phyloP scores from a whole-genome alignment of 1,140 invertebrate species.

The Listronotus oregonensis region DNA sequence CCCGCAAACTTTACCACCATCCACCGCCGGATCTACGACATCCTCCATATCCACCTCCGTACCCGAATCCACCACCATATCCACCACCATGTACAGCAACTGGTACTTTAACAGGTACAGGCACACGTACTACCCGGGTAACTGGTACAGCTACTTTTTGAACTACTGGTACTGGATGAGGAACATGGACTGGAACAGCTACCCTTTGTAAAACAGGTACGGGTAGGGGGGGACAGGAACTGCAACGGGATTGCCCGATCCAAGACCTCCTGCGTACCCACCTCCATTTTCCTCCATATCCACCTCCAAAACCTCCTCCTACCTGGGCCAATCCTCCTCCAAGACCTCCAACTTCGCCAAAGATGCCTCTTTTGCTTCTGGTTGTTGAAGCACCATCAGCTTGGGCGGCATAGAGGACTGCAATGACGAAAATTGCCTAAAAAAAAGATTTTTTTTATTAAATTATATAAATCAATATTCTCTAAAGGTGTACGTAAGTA shows the following conservation, averaged over 20 bases:
- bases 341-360: background rate
- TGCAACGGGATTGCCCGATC: background rate
- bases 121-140: constrained; percentile 9
- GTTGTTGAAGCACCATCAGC: background rate
- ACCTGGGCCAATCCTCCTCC: background rate
- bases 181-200: constrained; percentile 22
- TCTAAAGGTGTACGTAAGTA: no score
- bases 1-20: background rate
- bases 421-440: no score
- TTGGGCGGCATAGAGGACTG: no score
- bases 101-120: constrained; percentile 3
- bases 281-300: background rate
- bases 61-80: constrained; percentile 10
- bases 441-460: no score
- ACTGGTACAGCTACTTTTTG: background rate
- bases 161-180: constrained; percentile 14
- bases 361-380: no score
- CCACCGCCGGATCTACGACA: constrained; percentile 13
- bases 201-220: constrained; percentile 17
- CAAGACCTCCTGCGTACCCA: constrained; percentile 2
- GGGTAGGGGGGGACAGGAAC: constrained; percentile 14
- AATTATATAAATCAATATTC: no score
- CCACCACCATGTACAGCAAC: constrained; percentile 3
- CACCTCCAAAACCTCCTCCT: constrained; percentile 5
- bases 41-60: constrained; percentile 6